Base-by-base conservation (phyloP, 2,888 invertebrate species). In the Aphrophora alni region DNA sequence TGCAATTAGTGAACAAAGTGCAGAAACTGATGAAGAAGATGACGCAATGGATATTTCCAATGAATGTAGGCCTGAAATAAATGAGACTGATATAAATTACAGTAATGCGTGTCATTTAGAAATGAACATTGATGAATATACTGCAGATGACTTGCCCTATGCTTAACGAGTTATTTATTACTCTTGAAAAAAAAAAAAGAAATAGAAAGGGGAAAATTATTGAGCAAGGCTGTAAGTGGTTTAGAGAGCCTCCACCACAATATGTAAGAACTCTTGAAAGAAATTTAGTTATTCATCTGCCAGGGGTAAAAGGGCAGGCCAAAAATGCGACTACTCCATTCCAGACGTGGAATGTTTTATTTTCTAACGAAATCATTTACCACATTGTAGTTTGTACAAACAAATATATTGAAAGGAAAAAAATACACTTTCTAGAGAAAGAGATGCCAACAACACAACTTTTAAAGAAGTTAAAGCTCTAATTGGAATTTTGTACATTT, bases 391-490 rank as follows among this genome's bases (percentile, higher is more conserved):
- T n/a, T 1, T 27, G 28, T 73, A 73, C 73, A 17, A 73, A 73
- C 10, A 26, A 73, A 73, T 28, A 28, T 8, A 73, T 73, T 2
- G 14, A 28, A 14, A 73, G 27, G 12, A 28, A 27, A 4, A 26
- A 21, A 26, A n/a, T 2, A 3, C 10, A 28, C 17, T 24, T 28
- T 2, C 73, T 4, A 14, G 73, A 75, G 69, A 77, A 28, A 69
- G 69, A 17, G 59, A 69, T 27, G 77, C 69, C 8, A 26, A 21
- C 1, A 10, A 21, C 17, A 69, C 77, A 7, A 68, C 0, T 10
- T 2, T 21, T 44, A 38, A 75, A 1, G 75, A 75, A 33, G 59
- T 76, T 7, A 68, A 68, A 68, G 68, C 68, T 68, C 68, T 68
- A 21, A 27, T 76, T 4, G 76, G 76, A 5, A 1, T 76, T 59